These are phyloP conservation scores for Reinhardtius hippoglossoides DNA, from an alignment of 2,113 vertebrate genomes.

Conservation along the genomic window DNA sequence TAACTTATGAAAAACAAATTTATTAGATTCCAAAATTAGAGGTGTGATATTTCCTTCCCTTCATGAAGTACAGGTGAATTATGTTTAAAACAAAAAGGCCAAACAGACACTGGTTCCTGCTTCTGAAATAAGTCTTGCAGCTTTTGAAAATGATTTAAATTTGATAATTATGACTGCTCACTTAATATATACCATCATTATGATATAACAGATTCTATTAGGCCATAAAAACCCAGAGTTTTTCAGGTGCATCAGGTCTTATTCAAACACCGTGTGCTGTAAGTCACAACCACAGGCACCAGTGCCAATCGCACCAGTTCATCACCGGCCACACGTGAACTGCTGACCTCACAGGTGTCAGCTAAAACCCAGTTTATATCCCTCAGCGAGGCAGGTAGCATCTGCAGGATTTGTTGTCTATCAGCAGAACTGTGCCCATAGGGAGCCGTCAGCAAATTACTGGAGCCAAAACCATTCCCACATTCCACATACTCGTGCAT, in stretches of 20 bases:
- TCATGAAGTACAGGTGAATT: no score
- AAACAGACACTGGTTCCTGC: no score
- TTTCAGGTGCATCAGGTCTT: no score
- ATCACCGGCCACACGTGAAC: conserved; percentile 40
- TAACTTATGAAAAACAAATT: not conserved
- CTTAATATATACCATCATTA: no score
- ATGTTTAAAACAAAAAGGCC: no score
- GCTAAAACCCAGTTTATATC: conserved; percentile 31
- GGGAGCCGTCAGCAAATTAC: conserved; percentile 57
- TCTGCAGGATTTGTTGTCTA: conserved; percentile 37
- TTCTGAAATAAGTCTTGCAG: no score
- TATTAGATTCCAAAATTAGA: not conserved
- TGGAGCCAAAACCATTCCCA: conserved; percentile 63
- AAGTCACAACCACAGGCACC: not conserved
- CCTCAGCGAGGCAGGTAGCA: conserved; percentile 25
- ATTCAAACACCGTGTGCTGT: not conserved
- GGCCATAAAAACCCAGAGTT: no score
- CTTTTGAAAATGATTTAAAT: no score
- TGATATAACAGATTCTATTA: no score
- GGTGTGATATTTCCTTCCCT: no score
- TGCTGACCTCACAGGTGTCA: conserved; percentile 61
- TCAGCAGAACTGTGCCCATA: conserved; percentile 36
- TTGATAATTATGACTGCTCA: no score
- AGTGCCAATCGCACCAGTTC: conserved; percentile 1
- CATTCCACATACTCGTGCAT: conserved; percentile 71